Percentiles rank a stretch among this genome's conserved stretches.
These are phyloP conservation scores for Dendroctonus valens DNA, from an alignment of 1,140 invertebrate genomes.

Conservation along the genomic window DNA sequence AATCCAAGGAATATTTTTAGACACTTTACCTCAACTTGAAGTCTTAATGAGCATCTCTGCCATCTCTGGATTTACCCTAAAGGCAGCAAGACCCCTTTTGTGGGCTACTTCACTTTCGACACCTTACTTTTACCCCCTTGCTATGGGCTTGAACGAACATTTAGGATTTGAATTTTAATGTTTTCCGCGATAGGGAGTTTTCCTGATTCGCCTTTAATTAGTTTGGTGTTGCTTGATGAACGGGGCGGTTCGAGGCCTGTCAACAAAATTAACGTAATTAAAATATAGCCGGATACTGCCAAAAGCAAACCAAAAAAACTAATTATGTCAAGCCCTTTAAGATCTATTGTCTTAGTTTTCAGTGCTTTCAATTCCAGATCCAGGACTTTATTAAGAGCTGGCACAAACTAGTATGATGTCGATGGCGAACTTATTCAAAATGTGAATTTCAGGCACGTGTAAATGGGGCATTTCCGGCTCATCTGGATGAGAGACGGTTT, in stretches of 20 bases:
- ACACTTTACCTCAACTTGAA: not conserved
- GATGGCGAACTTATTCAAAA: no score
- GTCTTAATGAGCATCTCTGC: not conserved
- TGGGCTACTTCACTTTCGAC: slow-evolving; percentile 25
- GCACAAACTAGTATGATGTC: no score
- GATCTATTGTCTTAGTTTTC: no score
- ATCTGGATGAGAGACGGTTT: no score
- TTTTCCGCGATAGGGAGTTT: slow-evolving; percentile 21
- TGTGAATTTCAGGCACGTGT: no score
- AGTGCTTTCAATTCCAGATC: no score
- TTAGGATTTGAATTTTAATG: slow-evolving; percentile 32
- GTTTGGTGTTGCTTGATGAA: slow-evolving; percentile 27
- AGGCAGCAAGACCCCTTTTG: slow-evolving; percentile 22
- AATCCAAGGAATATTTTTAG: no score
- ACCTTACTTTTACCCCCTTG: slow-evolving; percentile 20
- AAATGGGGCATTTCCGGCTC: no score
- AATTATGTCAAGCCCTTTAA: no score
- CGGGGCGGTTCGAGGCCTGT: slow-evolving; percentile 22
- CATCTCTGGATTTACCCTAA: slow-evolving; percentile 12
- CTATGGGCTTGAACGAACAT: slow-evolving; percentile 18
- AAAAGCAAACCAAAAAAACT: not conserved
- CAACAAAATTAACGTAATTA: slow-evolving; percentile 32
- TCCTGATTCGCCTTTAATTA: slow-evolving; percentile 21
- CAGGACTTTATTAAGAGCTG: no score
- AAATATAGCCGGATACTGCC: slow-evolving; percentile 14